Conservation (phyloP, 2,797 vertebrate species). For the Paedocypris micromegethes region DNA sequence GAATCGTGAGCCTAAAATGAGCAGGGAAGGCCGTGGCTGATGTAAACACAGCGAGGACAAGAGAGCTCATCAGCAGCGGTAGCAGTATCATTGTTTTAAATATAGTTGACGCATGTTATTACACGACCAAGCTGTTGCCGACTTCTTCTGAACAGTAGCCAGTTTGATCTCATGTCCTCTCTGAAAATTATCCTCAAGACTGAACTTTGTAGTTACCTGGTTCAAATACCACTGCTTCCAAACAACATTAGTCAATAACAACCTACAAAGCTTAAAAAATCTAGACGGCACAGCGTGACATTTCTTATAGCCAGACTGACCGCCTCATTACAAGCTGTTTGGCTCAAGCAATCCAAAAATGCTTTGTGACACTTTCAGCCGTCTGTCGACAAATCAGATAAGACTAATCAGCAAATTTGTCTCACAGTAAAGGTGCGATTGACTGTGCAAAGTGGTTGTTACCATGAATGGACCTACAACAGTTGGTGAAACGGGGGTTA, state of each 20-base stretch:
- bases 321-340: neutral
- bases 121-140: constrained; percentile 52
- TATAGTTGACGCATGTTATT: constrained; percentile 49
- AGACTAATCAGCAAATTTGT: constrained; percentile 53
- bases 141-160: constrained; percentile 52
- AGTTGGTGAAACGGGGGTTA: constrained; percentile 37
- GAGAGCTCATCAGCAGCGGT: constrained; percentile 48
- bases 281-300: neutral
- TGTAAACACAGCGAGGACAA: constrained; percentile 48
- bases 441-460: constrained; percentile 46
- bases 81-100: constrained; percentile 50
- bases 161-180: constrained; percentile 12
- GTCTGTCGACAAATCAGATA: constrained; percentile 66
- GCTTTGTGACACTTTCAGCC: constrained; percentile 46
- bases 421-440: constrained; percentile 44
- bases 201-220: neutral
- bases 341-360: constrained; percentile 7
- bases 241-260: constrained; percentile 3
- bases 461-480: constrained; percentile 50
- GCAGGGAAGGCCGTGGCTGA: constrained; percentile 39
- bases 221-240: constrained; percentile 3
- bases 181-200: constrained; percentile 1
- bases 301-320: constrained; percentile 5
- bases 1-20: constrained; percentile 43
- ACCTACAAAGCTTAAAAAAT: neutral